Evolutionary conservation across 2,113 vertebrate genomes (phyloP).

Genomic region (Syngnathus floridae): DNA sequence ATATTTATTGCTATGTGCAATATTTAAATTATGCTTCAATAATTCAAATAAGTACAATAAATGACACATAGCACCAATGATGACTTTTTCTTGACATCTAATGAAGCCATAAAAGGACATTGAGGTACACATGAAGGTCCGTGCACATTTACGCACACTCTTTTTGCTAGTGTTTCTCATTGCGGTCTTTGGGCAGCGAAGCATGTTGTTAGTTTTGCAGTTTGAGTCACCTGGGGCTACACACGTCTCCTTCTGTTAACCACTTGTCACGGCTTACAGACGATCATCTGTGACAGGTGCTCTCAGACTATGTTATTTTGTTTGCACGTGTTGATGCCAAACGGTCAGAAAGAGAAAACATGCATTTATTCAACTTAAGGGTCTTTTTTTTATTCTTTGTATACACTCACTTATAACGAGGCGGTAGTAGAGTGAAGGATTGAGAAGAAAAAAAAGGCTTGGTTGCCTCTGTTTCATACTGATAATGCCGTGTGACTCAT

Average conservation of each 20-base stretch:
- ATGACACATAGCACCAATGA: not conserved
- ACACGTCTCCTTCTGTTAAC: constrained; percentile 60
- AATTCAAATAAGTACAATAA: not conserved
- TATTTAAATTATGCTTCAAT: not conserved
- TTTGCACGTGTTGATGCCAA: constrained; percentile 13
- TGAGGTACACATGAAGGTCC: constrained; percentile 17
- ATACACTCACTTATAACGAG: not conserved
- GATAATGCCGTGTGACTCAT: constrained; percentile 36
- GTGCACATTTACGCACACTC: constrained; percentile 18
- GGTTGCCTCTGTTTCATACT: constrained; percentile 34
- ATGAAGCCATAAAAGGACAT: constrained; percentile 27
- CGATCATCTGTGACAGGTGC: constrained; percentile 51
- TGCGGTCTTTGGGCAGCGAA: constrained; percentile 44
- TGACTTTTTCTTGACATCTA: not conserved
- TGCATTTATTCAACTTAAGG: constrained; percentile 8
- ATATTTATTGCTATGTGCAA: not conserved
- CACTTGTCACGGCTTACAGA: constrained; percentile 31
- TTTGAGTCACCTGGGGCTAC: constrained; percentile 60
- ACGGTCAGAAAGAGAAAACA: constrained; percentile 17
- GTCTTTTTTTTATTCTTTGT: constrained; percentile 11
- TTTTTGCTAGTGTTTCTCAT: constrained; percentile 44
- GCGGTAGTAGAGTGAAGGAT: constrained; percentile 8
- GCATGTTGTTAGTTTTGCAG: constrained; percentile 58
- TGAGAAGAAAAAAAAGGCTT: constrained; percentile 24
- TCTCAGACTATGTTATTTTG: constrained; percentile 14